phyloP scores from a whole-genome alignment of 2,797 vertebrate genomes.

The Eulemur rubriventer region DNA sequence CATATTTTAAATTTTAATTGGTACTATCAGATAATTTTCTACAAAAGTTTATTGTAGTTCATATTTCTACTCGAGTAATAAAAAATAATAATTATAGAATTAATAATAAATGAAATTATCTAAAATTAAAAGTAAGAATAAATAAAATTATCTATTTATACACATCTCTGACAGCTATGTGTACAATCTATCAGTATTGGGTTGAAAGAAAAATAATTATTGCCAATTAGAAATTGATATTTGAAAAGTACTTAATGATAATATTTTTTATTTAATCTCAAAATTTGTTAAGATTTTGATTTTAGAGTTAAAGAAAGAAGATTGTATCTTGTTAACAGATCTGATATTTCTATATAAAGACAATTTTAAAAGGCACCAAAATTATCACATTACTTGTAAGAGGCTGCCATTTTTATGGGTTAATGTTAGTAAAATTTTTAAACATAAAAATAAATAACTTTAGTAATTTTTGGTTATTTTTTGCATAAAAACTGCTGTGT shows the following conservation, averaged over 20 bases:
- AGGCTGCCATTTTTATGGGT: not conserved
- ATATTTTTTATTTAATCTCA: not conserved
- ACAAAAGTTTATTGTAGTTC: not conserved
- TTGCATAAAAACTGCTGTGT: not conserved
- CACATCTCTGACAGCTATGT: not conserved
- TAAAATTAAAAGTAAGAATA: not conserved
- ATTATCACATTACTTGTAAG: not conserved
- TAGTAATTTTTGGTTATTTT: not conserved
- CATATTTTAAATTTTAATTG: constrained; percentile 8
- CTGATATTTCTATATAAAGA: not conserved
- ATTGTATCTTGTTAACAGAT: not conserved
- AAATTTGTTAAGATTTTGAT: not conserved
- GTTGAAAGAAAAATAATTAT: not conserved
- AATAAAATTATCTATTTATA: not conserved
- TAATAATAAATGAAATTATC: not conserved
- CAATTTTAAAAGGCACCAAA: not conserved
- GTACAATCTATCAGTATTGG: not conserved
- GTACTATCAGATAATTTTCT: not conserved
- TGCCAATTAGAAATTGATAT: not conserved
- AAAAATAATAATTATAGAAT: not conserved
- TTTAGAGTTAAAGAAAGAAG: not conserved
- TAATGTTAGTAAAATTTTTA: constrained; percentile 26
- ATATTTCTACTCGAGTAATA: not conserved
- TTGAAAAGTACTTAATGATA: not conserved
- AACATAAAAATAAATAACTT: not conserved